Evolutionary conservation across 2,797 vertebrate species (phyloP).

Genomic region (Leuciscus waleckii): DNA sequence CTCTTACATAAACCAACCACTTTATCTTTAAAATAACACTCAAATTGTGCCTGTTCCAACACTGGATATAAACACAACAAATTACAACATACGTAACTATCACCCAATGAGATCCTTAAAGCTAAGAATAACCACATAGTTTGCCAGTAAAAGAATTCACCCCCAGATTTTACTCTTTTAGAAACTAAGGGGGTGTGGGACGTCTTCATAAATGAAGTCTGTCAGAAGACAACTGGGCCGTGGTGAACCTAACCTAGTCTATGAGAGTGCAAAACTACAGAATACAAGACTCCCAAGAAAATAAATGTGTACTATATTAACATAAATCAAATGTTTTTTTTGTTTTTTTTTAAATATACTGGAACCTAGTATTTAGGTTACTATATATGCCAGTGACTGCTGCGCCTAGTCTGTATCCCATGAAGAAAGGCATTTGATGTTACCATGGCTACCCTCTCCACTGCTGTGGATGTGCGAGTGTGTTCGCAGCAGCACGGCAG

Average conservation of each 20-base stretch:
- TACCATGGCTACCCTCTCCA: slow-evolving; percentile 52
- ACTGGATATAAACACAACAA: slow-evolving; percentile 23
- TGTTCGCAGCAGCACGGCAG: slow-evolving; percentile 41
- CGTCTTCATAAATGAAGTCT: background rate
- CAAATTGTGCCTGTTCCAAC: slow-evolving; percentile 33
- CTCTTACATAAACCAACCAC: slow-evolving; percentile 31
- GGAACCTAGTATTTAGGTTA: background rate
- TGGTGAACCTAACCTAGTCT: background rate
- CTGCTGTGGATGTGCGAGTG: slow-evolving; percentile 39
- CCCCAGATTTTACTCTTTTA: background rate
- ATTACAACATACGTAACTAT: slow-evolving; percentile 20
- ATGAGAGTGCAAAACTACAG: background rate
- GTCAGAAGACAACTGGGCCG: background rate
- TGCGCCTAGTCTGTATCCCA: slow-evolving; percentile 36
- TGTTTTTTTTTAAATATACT: no score
- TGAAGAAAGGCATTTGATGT: slow-evolving; percentile 49
- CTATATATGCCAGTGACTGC: background rate
- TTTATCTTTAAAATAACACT: slow-evolving; percentile 40
- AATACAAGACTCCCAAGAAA: background rate
- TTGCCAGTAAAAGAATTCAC: background rate
- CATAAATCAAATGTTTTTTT: no score
- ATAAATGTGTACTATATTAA: background rate
- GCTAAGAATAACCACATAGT: slow-evolving; percentile 55
- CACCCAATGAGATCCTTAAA: slow-evolving; percentile 40
- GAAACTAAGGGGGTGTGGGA: background rate